Evolutionary conservation across 2,113 vertebrate genomes (phyloP), one percentile per base, ranked within the genome.

Genomic region (Centrocercus urophasianus): DNA sequence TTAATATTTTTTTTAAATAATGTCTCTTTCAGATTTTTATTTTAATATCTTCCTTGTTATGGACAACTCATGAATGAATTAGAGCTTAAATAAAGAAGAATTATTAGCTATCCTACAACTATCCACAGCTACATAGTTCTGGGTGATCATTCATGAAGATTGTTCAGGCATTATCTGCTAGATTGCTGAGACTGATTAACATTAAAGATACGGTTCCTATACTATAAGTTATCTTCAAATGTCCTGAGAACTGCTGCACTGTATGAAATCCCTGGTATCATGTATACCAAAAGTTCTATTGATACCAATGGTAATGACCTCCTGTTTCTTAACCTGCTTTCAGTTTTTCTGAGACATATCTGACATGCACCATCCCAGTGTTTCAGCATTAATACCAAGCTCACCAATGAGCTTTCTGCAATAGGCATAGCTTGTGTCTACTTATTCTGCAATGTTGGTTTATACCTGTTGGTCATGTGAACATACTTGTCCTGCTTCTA

Each of bases 341-440:
- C 24, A 42, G 15, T 71, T 54, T 83, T 14, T n/a, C 59, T 18
- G 25, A 69, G 25, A 13, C 36, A 0, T n/a, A 10, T 7, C 14
- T 45, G 32, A 82, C 32, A 6, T 20, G 34, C 38, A 4, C 20
- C 60, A 13, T 42, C 15, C 2, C 19, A 72, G 25, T 13, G 8
- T 48, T 78, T 56, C 70, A 78, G 16, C 9, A 21, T 19, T 10
- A 3, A 13, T 12, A 30, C 7, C 0, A 0, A 83, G 32, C 13
- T 59, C 36, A 17, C 14, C 17, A 0, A 13, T 13, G 20, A 75
- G 30, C 36, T 72, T 28, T 19, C 43, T 69, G 28, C 0, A 1
- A 38, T 43, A 83, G 43, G 19, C 45, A 83, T 54, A 83, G 43
- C 22, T 70, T 76, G 40, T 57, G 13, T 2, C 4, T 30, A 40